Base-by-base conservation (phyloP, 2,888 invertebrate species). In the Drosophila yooni region DNA sequence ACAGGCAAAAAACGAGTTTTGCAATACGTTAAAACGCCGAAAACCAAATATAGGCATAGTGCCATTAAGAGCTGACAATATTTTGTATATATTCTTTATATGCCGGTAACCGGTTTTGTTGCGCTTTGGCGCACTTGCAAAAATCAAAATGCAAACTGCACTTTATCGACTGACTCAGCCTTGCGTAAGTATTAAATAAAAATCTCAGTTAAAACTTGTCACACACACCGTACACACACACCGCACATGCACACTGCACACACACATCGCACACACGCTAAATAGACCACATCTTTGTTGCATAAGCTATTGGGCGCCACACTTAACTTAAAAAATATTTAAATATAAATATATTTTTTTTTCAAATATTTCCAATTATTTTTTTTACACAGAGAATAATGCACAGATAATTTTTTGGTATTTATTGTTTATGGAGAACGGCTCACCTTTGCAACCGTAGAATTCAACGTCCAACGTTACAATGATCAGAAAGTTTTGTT, bases 381-480 rank as follows among this genome's bases (percentile, higher is more conserved):
- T 64, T 60, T 73, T 46, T 15, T 21, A 13, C 15, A 27, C 74
- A 31, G 60, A 61, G 52, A 67, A 59, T 68, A 51, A 59, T 40
- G 56, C 61, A 52, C 67, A 54, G 53, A 51, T 38, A 36, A 29
- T 3, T 68, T 56, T 68, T 66, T 57, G 25, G n/a, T 33, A 50
- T 79, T 73, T 64, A 29, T 70, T 77, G 68, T 59, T 74, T 76
- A 79, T 74, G 81, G 85, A 83, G 87, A 85, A 83, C 89, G 83
- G 89, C 87, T 87, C 87, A 87, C 87, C 87, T 88, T 92, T 90
- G 91, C 93, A 92, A 93, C 93, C 93, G 93, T 89, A 92, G 92
- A 92, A 92, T 92, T 92, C 93, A 92, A 92, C 93, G 93, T 92
- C 91, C 92, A 92, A 93, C 93, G 92, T 87, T 92, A 93, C 92